Conservation (phyloP, 2,888 invertebrate genomes). For the Chouioia cunea region DNA sequence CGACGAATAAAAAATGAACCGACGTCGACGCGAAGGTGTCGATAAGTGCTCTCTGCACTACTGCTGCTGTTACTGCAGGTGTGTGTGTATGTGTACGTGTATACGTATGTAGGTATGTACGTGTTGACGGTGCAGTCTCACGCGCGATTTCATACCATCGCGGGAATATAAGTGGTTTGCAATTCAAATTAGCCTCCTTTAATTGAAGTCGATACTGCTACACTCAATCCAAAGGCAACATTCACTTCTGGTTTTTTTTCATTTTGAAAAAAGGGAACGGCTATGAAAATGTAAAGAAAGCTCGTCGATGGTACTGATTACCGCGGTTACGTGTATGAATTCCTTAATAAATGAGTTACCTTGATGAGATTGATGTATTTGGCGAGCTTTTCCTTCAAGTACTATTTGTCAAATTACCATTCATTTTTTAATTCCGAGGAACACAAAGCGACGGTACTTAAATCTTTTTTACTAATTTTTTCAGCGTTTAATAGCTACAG, state of each 20-base stretch:
- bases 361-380: too few species aligned
- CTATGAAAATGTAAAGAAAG: too few species aligned
- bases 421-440: too few species aligned
- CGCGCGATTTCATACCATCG: conserved; percentile 53
- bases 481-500: too few species aligned
- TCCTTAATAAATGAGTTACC: too few species aligned
- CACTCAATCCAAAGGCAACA: background rate
- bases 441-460: too few species aligned
- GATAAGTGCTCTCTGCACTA: conserved; percentile 35
- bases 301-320: too few species aligned
- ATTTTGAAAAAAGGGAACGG: background rate
- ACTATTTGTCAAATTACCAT: too few species aligned
- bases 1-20: conserved; percentile 32
- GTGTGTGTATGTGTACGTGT: conserved; percentile 40
- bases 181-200: conserved; percentile 63
- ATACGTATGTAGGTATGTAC: conserved; percentile 28
- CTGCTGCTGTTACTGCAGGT: conserved; percentile 46
- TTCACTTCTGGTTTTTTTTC: background rate
- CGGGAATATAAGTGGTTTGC: conserved; percentile 57
- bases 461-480: too few species aligned
- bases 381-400: too few species aligned
- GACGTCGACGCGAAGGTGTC: conserved; percentile 29
- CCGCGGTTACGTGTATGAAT: too few species aligned
- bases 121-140: background rate
- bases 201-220: conserved; percentile 51